Base-by-base conservation (phyloP, 2,888 invertebrate species). In the Chelonus formosanus region DNA sequence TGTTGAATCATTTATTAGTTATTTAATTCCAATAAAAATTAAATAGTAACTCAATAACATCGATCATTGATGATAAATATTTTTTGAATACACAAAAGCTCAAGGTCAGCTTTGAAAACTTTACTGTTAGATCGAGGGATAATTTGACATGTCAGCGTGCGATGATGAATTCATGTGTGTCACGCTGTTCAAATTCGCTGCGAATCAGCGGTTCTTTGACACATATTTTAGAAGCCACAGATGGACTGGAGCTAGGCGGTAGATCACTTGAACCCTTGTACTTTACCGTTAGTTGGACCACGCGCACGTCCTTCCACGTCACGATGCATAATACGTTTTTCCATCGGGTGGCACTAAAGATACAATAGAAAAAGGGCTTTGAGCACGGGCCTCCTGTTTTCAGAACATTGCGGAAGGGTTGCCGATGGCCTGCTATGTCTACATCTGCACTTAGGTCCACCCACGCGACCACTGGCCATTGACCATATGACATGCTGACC, bases 401-500 rank as follows among this genome's bases (percentile, higher is more conserved):
- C 69, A 76, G 75, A 74, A 78, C 80, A 82, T 83, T 83, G 82
- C 79, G 79, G 80, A 82, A 82, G 84, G 84, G 84, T 83, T 84
- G 70, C 74, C 71, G 54, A 52, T 63, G 50, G 55, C 54, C 32
- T 56, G 67, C 67, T 7, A 63, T 61, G 74, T 71, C 72, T 73
- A 78, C 83, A 81, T 80, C 81, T 83, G 83, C 82, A 75, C 67
- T 66, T 70, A 73, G 73, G 74, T 78, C 76, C 78, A 75, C 76
- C 75, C 76, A 76, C 75, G 74, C 78, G 78, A 75, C 78, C 78
- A 76, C 74, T 76, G 74, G 70, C 80, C 77, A 80, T 80, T 80
- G 82, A 81, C 84, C 84, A 84, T 81, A 82, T 84, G 84, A 84
- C 84, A 83, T 78, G 84, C 84, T 84, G 84, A 84, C 84, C 84